Base-by-base conservation (phyloP, 2,888 invertebrate genomes). In the Glyphotaelius pellucidus region DNA sequence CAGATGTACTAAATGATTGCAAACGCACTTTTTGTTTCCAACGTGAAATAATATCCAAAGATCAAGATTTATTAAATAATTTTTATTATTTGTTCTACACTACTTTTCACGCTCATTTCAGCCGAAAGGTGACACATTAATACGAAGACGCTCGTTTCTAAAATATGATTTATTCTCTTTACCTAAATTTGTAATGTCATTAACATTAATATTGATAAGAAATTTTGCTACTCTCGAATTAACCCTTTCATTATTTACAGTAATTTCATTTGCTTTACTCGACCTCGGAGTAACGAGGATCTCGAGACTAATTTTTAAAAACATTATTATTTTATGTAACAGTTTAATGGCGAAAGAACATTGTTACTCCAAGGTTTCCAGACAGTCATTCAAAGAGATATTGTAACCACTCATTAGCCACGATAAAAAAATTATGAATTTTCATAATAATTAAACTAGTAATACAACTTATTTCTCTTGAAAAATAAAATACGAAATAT, bases 201-300 rank as follows among this genome's bases (percentile, higher is more conserved):
- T 79, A 92, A 84, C 90, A 92, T 90, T 92, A 92, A 91, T 92
- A 91, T 92, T 92, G 91, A 93, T 93, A 93, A 93, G 93, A 93
- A 93, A 92, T 93, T 92, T 93, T 86, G 92, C 93, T 93, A 93
- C 92, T 90, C 90, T 92, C 89, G 81, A 81, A 90, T 90, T 92
- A 92, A 92, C 3, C 91, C 93, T 90, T 84, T 92, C 81, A 52
- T 88, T 93, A 93, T 92, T 84, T 93, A 92, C 92, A 91, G 89
- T 87, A 83, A 35, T 89, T 89, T 89, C 88, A 80, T 79, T 11
- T 35, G 35, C 35, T 32, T 79, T 80, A 47, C 38, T 89, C 67
- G 79, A 89, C 67, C 88, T 89, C 35, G n/a, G 88, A 32, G 38
- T 35, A 79, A 89, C 88, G 35, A 89, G 88, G 88, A 32, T 79